Evolutionary conservation across 37 sponge, comb jelly and placozoan species (phyloP).

Genomic region (Ephydatia muelleri): DNA sequence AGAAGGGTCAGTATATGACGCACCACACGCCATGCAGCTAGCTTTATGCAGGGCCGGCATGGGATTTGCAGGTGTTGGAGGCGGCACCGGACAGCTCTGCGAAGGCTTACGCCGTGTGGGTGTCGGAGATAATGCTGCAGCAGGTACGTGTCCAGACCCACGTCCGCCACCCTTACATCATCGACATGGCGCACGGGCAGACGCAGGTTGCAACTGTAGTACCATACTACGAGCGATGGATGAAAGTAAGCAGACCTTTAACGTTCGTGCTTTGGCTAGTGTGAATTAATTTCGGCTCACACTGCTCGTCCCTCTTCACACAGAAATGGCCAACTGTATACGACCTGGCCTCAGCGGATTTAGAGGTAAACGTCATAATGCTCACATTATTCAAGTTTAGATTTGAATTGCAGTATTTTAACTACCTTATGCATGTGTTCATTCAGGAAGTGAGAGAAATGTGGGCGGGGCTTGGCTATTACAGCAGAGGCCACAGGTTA

Average conservation of each 20-base stretch:
- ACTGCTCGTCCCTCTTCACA: no score
- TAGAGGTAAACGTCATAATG: no score
- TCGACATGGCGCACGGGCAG: constrained; percentile 22
- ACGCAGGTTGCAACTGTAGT: constrained; percentile 86
- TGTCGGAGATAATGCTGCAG: constrained; percentile 83
- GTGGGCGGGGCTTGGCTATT: constrained; percentile 90
- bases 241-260: constrained; percentile 25
- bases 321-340: constrained; percentile 74
- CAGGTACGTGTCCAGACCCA: constrained; percentile 37
- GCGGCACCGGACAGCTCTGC: constrained; percentile 36
- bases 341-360: constrained; percentile 47
- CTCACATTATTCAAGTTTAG: no score
- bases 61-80: background rate
- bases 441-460: constrained; percentile 69
- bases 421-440: background rate
- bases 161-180: background rate
- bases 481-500: constrained; percentile 63
- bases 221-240: constrained; percentile 79
- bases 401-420: no score
- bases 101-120: constrained; percentile 78
- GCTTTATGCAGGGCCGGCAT: background rate
- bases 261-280: background rate
- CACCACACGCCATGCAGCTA: background rate
- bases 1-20: constrained; percentile 46
- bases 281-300: background rate